These are phyloP conservation scores for Prunella strophiata DNA, from an alignment of 2,797 vertebrate genomes.

Conservation along the genomic window DNA sequence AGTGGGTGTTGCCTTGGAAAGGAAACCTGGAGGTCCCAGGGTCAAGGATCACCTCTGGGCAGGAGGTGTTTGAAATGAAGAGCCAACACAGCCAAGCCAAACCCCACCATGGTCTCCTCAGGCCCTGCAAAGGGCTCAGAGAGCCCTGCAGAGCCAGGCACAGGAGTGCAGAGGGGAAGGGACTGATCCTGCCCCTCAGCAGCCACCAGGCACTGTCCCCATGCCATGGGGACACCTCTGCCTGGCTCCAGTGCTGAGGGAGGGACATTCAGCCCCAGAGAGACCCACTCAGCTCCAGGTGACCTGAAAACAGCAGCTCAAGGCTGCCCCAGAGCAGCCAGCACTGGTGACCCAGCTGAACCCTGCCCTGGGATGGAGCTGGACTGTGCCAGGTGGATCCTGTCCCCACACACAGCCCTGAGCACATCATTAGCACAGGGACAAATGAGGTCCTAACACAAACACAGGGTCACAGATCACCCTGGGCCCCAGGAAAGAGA, in stretches of 20 bases:
- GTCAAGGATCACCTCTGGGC: not conserved
- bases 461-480: constrained; percentile 9
- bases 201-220: not conserved
- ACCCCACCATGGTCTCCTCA: accelerated
- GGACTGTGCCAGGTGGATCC: not conserved
- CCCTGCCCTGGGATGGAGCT: not conserved
- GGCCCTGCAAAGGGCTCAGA: not conserved
- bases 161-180: not conserved
- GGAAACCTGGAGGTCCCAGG: not conserved
- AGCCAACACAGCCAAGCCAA: not conserved
- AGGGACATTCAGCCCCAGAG: not conserved
- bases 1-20: not conserved
- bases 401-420: not conserved
- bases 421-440: not conserved
- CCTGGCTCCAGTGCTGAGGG: not conserved
- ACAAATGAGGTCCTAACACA: not conserved
- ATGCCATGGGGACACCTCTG: accelerated
- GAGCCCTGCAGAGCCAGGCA: not conserved
- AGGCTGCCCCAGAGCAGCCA: not conserved
- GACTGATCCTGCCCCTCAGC: not conserved
- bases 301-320: accelerated
- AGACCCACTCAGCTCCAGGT: not conserved
- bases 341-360: not conserved
- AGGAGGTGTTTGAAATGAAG: not conserved
- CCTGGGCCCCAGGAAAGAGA: constrained; percentile 15